Evolutionary conservation across 2,113 vertebrate genomes (phyloP).

Genomic region (Strigops habroptila): DNA sequence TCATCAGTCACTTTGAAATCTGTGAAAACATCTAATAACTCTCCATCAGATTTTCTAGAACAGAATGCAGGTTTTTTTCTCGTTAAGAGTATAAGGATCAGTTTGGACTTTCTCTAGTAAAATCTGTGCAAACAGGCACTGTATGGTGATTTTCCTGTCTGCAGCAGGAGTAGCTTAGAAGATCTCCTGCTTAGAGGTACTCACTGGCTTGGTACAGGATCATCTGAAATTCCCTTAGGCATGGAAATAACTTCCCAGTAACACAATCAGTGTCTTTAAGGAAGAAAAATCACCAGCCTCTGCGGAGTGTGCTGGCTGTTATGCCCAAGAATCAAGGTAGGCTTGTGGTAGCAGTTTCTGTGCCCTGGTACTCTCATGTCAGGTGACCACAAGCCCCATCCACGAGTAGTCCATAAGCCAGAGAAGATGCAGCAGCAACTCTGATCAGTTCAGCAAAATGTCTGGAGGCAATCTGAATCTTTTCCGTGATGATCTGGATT

Average conservation of each 20-base stretch:
- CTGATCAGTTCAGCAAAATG: not conserved
- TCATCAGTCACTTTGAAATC: not conserved
- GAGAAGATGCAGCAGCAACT: rapidly evolving
- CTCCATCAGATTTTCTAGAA: not conserved
- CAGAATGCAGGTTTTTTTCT: not conserved
- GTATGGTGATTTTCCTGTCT: not conserved
- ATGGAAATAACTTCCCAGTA: not conserved
- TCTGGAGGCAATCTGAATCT: not conserved
- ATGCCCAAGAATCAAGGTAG: not conserved
- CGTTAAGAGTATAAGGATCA: not conserved
- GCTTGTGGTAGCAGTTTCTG: not conserved
- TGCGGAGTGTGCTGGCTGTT: not conserved
- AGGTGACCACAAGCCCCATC: rapidly evolving
- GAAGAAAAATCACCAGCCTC: not conserved
- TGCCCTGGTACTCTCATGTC: not conserved
- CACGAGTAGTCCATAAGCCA: rapidly evolving
- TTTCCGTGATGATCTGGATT: not conserved
- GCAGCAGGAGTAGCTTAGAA: not conserved
- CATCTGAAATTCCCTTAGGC: not conserved
- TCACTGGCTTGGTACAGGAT: not conserved
- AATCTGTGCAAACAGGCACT: not conserved
- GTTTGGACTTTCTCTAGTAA: not conserved
- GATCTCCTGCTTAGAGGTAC: not conserved
- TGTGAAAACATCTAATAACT: not conserved
- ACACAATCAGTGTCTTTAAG: not conserved